These are phyloP conservation scores for Orthonyx spaldingii DNA, from an alignment of 2,113 vertebrate species.

Conservation along the genomic window DNA sequence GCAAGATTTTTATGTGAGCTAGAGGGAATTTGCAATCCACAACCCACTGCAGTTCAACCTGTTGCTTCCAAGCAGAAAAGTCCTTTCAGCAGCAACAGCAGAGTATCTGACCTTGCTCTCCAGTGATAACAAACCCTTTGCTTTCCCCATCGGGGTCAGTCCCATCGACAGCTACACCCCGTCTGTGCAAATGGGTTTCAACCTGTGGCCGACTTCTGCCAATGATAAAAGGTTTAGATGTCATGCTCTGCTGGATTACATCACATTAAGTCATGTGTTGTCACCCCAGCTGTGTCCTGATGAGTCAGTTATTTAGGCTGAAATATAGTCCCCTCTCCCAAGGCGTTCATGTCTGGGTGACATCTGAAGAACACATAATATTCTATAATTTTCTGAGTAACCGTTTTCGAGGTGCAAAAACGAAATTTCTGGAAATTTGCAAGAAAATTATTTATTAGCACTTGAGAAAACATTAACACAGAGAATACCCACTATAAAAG, in stretches of 20 bases:
- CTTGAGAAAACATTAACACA: neutral
- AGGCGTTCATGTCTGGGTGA: neutral
- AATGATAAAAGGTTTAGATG: neutral
- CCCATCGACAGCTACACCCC: neutral
- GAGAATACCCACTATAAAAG: neutral
- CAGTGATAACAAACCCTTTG: neutral
- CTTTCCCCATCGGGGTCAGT: neutral
- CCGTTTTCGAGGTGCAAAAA: neutral
- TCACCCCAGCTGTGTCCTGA: neutral
- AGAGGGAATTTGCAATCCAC: neutral
- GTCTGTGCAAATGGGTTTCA: neutral
- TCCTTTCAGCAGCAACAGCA: neutral
- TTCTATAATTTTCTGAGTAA: neutral
- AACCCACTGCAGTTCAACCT: neutral
- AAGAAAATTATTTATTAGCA: neutral
- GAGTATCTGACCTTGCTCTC: neutral
- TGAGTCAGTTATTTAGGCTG: neutral
- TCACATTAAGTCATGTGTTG: neutral
- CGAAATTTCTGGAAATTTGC: neutral
- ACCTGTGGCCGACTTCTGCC: fast-evolving
- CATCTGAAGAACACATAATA: neutral
- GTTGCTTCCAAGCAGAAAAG: neutral
- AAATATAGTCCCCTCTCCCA: neutral
- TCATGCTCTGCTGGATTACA: neutral
- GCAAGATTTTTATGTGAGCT: neutral